phyloP scores from a whole-genome alignment of 92 coral and sea anemone genomes.

The Galaxea fascicularis region DNA sequence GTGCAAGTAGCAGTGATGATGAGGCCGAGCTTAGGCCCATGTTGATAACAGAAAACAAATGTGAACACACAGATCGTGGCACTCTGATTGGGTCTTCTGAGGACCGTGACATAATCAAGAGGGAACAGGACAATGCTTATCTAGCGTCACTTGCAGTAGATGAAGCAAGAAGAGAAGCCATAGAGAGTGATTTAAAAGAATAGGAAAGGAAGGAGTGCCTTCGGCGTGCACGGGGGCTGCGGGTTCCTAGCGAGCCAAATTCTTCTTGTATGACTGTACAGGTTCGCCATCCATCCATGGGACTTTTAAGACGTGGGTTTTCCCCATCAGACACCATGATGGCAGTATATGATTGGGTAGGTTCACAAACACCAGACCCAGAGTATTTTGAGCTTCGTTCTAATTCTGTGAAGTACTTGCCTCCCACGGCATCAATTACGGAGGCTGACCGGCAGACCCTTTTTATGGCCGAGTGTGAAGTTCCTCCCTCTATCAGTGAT shows the following conservation, averaged over 20 bases:
- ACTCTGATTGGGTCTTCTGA: constrained; percentile 39
- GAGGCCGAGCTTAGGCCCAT: constrained; percentile 5
- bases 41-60: constrained; percentile 1
- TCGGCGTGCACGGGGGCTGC: constrained; percentile 20
- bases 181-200: constrained; percentile 2
- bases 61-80: constrained; percentile 1
- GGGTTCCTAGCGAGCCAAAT: constrained; percentile 50
- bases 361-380: constrained; percentile 52
- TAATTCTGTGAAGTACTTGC: constrained; percentile 30
- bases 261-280: constrained; percentile 36
- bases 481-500: constrained; percentile 42
- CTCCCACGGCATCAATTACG: constrained; percentile 27
- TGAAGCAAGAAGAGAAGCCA: constrained; percentile 25
- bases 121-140: constrained; percentile 44
- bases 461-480: constrained; percentile 53
- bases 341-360: constrained; percentile 65
- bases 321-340: constrained; percentile 28
- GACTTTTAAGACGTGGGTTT: constrained; percentile 36
- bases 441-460: constrained; percentile 42
- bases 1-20: constrained; percentile 1
- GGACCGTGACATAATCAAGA: constrained; percentile 22
- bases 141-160: constrained; percentile 33
- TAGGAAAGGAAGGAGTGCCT: constrained; percentile 48
- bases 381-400: constrained; percentile 57
- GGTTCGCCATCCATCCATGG: constrained; percentile 56